Conservation (phyloP, 2,113 vertebrate species). For the Tragelaphus imberbis region DNA sequence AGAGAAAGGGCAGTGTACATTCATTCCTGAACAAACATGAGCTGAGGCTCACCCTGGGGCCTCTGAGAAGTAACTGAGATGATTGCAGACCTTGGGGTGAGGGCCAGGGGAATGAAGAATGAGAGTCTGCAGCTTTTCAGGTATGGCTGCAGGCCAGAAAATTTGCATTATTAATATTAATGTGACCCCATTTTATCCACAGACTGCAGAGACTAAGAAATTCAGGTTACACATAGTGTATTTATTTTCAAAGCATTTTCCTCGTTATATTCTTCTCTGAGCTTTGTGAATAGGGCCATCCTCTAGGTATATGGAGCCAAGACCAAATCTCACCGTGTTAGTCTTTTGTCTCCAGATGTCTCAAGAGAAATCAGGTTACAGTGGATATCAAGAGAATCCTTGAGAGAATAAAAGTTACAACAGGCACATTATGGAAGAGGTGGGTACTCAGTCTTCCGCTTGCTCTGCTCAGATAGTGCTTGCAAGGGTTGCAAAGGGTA, state of each 20-base stretch:
- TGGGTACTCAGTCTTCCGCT: background rate
- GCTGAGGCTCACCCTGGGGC: background rate
- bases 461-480: background rate
- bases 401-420: background rate
- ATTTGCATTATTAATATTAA: constrained; percentile 57
- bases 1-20: background rate
- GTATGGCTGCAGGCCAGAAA: background rate
- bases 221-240: background rate
- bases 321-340: background rate
- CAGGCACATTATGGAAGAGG: background rate
- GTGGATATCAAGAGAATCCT: background rate
- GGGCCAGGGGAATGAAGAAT: background rate
- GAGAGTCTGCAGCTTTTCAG: background rate
- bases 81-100: background rate
- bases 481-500: background rate
- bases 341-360: background rate
- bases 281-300: background rate
- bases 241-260: constrained; percentile 44
- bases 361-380: background rate
- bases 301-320: background rate
- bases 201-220: constrained; percentile 42
- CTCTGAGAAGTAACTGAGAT: constrained; percentile 30
- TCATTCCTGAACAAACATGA: background rate
- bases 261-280: constrained; percentile 8
- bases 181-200: constrained; percentile 49